Percentiles rank a stretch among this genome's conserved stretches.
These are phyloP conservation scores for Exaiptasia diaphana DNA, from an alignment of 64 coral and sea anemone species.

Conservation along the genomic window DNA sequence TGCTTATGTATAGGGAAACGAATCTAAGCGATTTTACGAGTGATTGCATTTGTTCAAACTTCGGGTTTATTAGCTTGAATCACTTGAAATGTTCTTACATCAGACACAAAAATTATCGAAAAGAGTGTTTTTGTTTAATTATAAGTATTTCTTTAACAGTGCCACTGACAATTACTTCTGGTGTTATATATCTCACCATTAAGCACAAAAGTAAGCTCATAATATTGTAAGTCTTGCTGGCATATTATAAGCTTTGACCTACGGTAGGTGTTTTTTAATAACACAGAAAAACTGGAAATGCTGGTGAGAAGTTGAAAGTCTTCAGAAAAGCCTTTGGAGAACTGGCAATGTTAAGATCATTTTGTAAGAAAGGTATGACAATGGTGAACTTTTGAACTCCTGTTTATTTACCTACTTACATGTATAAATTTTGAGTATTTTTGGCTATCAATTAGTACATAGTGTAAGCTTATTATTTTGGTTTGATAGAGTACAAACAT, in stretches of 20 bases:
- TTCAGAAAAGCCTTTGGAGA: conserved; percentile 12
- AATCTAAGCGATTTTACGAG: neutral
- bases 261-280: too few relatives aligned
- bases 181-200: too few relatives aligned
- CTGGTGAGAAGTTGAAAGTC: neutral
- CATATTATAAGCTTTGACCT: too few relatives aligned
- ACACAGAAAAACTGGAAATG: neutral
- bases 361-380: conserved; percentile 36
- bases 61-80: neutral
- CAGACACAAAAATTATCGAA: neutral
- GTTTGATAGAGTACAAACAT: too few relatives aligned
- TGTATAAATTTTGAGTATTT: too few relatives aligned
- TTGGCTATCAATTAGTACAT: too few relatives aligned
- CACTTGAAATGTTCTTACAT: neutral
- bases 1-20: neutral
- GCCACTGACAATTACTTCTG: neutral
- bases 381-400: too few relatives aligned
- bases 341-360: conserved; percentile 15
- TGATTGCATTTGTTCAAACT: neutral
- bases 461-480: too few relatives aligned
- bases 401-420: too few relatives aligned
- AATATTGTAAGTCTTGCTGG: neutral
- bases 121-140: neutral
- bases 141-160: neutral
- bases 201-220: too few relatives aligned